Evolutionary conservation across 2,113 vertebrate genomes (phyloP).

Genomic region (Zosterops hypoxanthus): DNA sequence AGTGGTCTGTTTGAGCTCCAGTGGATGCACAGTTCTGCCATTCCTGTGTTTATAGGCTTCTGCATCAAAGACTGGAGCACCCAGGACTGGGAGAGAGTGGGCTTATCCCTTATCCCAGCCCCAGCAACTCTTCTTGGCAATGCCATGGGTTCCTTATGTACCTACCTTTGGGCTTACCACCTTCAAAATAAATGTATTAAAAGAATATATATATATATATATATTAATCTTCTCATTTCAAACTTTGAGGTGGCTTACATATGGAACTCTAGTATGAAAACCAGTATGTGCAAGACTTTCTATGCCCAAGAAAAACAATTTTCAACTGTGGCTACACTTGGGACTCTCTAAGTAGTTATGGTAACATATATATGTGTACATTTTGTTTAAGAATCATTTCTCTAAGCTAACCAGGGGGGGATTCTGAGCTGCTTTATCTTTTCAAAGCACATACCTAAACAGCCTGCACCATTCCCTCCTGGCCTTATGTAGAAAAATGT

Average conservation of each 20-base stretch:
- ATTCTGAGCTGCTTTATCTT: neutral
- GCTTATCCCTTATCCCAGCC: neutral
- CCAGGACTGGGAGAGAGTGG: rapidly evolving
- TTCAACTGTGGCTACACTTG: neutral
- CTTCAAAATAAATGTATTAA: neutral
- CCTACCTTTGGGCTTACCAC: neutral
- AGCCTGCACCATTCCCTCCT: neutral
- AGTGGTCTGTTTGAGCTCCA: neutral
- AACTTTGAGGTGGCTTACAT: neutral
- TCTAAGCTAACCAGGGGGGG: neutral
- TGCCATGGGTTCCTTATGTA: neutral
- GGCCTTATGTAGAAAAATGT: neutral
- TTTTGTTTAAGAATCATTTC: neutral
- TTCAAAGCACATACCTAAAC: neutral
- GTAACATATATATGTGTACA: neutral
- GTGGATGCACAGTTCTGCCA: neutral
- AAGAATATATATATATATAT: too few species aligned
- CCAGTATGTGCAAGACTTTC: neutral
- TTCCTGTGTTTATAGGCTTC: rapidly evolving
- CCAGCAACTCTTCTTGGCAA: neutral
- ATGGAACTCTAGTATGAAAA: neutral
- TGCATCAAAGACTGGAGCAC: neutral
- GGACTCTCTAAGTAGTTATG: neutral
- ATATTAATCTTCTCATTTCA: neutral
- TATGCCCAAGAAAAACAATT: neutral